Evolutionary conservation across 2,888 invertebrate species (phyloP).

Genomic region (Ypsolopha sequella): DNA sequence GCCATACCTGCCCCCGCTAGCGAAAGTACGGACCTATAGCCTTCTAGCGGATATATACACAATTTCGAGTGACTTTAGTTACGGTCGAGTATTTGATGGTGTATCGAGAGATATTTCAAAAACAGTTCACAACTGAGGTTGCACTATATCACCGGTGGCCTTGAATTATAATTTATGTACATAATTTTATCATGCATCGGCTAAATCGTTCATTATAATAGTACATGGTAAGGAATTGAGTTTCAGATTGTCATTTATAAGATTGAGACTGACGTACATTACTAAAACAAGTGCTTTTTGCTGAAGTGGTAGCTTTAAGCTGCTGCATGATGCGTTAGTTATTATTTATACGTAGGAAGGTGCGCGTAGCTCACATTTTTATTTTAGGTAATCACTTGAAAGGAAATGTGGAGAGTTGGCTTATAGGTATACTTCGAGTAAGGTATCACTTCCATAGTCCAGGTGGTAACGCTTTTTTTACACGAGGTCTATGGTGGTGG

Average conservation of each 20-base stretch:
- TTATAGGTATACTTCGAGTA: too few species aligned
- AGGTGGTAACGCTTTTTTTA: too few species aligned
- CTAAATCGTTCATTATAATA: background rate
- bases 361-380: too few species aligned
- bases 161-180: background rate
- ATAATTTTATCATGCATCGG: background rate
- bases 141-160: background rate
- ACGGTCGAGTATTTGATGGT: background rate
- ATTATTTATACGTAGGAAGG: too few species aligned
- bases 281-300: conserved; percentile 1
- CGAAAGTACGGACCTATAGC: conserved; percentile 50
- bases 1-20: conserved; percentile 8
- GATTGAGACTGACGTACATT: conserved; percentile 2
- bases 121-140: background rate
- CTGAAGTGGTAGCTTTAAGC: background rate
- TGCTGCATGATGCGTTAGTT: background rate
- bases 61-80: too few species aligned
- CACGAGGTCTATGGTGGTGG: too few species aligned
- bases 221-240: background rate
- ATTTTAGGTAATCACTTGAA: too few species aligned
- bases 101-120: background rate
- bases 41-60: too few species aligned
- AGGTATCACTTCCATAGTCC: too few species aligned
- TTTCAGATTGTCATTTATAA: background rate
- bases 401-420: too few species aligned